A percentile compares a stretch with the other conserved stretches of the same genome.
Evolutionary conservation across 2,113 vertebrate species (phyloP).

Genomic region (Ctenodactylus gundi): DNA sequence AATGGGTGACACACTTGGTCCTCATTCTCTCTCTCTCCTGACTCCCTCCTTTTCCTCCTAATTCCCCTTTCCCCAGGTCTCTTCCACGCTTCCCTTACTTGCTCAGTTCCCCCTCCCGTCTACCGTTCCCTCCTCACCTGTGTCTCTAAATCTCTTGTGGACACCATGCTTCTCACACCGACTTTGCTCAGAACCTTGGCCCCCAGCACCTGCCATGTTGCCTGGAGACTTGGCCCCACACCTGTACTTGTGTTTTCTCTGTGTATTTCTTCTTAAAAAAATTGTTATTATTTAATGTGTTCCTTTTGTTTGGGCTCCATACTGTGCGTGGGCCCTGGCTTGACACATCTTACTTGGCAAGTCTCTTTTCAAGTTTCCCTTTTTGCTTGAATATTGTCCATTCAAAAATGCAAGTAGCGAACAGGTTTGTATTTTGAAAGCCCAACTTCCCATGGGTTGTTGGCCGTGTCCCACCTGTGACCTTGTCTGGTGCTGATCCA

Average conservation of each 20-base stretch:
- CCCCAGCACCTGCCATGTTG: too few species aligned
- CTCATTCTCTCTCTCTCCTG: not conserved
- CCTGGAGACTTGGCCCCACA: not conserved
- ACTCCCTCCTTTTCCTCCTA: not conserved
- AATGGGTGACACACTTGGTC: slow-evolving; percentile 47
- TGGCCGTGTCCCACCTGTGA: not conserved
- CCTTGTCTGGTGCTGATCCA: not conserved
- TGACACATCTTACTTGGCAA: not conserved
- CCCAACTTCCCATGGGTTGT: not conserved
- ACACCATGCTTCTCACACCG: not conserved
- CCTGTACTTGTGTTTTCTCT: not conserved
- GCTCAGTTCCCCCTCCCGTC: not conserved
- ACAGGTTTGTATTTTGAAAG: not conserved
- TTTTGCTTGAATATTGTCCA: not conserved
- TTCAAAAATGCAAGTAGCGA: not conserved
- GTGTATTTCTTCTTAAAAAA: not conserved
- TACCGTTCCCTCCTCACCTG: not conserved
- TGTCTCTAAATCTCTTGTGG: not conserved
- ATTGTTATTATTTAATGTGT: not conserved
- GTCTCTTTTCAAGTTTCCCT: not conserved
- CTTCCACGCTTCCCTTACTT: not conserved
- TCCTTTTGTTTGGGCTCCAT: not conserved
- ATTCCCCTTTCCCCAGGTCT: not conserved
- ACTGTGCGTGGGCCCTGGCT: not conserved
- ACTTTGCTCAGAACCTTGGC: too few species aligned